These are phyloP conservation scores for Centropus unirufus DNA, from an alignment of 2,113 vertebrate genomes.

Conservation along the genomic window DNA sequence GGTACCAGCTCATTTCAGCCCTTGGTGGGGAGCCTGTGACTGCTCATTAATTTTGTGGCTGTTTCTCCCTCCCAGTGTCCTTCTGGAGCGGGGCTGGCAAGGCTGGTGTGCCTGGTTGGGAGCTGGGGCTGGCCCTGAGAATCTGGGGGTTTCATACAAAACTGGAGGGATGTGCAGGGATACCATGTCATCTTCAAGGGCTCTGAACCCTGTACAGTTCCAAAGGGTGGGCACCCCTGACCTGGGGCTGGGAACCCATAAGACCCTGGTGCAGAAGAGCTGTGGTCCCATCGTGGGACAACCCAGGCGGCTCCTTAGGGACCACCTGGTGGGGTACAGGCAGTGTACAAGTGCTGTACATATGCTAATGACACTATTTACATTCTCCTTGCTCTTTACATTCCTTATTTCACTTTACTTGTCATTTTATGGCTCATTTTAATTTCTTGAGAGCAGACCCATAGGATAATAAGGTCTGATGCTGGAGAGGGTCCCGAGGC, in stretches of 20 bases:
- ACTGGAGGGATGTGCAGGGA: not conserved
- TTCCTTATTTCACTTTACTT: not conserved
- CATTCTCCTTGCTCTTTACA: not conserved
- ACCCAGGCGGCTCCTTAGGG: not conserved
- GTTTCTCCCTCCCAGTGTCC: not conserved
- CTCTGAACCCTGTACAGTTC: fast-evolving
- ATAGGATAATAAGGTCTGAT: not conserved
- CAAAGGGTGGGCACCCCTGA: not conserved
- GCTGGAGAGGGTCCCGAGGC: not conserved
- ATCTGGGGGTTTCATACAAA: not conserved
- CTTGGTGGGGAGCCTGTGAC: not conserved
- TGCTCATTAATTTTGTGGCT: not conserved
- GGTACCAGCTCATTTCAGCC: not conserved
- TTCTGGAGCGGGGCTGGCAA: not conserved
- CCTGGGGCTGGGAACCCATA: not conserved
- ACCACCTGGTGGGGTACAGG: not conserved
- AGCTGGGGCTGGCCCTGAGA: fast-evolving
- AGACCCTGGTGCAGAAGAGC: fast-evolving
- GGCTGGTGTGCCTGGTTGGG: fast-evolving
- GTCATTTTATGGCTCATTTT: not conserved
- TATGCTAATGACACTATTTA: not conserved
- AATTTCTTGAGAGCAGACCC: not conserved
- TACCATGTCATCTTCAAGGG: fast-evolving
- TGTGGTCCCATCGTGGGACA: not conserved
- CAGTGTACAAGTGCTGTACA: fast-evolving